Evolutionary conservation across 64 coral and sea anemone genomes (phyloP).

Genomic region (Actinia equina): DNA sequence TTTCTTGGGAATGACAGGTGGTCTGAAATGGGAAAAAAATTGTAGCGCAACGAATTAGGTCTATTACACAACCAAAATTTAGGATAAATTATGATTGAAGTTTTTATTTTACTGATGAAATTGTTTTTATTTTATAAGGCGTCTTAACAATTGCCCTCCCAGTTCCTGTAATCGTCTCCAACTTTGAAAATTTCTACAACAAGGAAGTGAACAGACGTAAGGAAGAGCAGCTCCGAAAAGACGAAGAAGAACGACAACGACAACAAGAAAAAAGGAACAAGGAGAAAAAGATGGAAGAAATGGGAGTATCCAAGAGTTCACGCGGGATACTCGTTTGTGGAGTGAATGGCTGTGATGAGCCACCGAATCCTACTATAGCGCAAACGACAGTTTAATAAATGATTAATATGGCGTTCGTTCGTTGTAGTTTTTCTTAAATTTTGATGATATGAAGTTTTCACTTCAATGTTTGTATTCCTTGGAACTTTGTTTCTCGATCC

Average conservation of each 20-base stretch:
- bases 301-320: constrained; percentile 7
- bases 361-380: not conserved
- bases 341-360: constrained; percentile 41
- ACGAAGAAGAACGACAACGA: constrained; percentile 65
- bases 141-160: constrained; percentile 95
- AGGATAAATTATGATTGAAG: too few species aligned
- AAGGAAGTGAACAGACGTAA: constrained; percentile 92
- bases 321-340: constrained; percentile 54
- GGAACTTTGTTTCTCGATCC: constrained; percentile 11
- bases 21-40: too few species aligned
- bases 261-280: constrained; percentile 46
- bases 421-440: not conserved
- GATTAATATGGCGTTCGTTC: not conserved
- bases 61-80: too few species aligned
- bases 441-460: constrained; percentile 11
- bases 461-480: constrained; percentile 16
- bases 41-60: too few species aligned
- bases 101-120: not conserved
- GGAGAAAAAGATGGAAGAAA: constrained; percentile 5
- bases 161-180: constrained; percentile 95
- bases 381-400: constrained; percentile 45
- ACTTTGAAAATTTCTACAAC: constrained; percentile 99
- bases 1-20: too few species aligned
- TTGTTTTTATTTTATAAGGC: constrained; percentile 44
- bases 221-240: constrained; percentile 78